A percentile compares a stretch with the other conserved stretches of the same genome.
Conservation (phyloP, 2,888 invertebrate species). For the Osmoderma eremita region DNA sequence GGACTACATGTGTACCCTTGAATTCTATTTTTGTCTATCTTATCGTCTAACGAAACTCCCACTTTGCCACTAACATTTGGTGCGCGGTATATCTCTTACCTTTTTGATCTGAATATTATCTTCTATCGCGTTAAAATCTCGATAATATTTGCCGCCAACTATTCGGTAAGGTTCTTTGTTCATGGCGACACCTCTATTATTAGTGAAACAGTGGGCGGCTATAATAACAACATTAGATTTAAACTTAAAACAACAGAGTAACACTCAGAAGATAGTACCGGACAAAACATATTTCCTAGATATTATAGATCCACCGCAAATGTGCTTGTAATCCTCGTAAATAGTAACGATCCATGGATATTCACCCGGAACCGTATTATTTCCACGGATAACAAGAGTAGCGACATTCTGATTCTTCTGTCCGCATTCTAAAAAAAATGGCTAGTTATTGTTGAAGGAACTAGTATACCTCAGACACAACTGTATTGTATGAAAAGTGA, state of each 20-base stretch:
- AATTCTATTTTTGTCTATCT: not conserved
- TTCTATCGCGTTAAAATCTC: conserved; percentile 51
- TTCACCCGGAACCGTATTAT: conserved; percentile 13
- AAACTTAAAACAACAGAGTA: not conserved
- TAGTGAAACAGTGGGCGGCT: conserved; percentile 54
- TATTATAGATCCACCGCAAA: conserved; percentile 41
- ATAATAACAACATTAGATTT: not conserved
- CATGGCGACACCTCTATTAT: conserved; percentile 41
- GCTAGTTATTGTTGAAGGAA: not conserved
- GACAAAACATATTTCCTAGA: conserved; percentile 35
- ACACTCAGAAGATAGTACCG: conserved; percentile 21
- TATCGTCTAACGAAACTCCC: not conserved
- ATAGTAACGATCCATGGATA: conserved; percentile 40
- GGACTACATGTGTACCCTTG: not conserved
- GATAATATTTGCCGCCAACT: conserved; percentile 58
- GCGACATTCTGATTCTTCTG: conserved; percentile 20
- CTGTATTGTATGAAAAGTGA: too few relatives aligned
- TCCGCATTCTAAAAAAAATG: conserved; percentile 35
- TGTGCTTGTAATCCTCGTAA: conserved; percentile 12
- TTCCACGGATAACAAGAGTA: conserved; percentile 27
- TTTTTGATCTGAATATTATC: conserved; percentile 18
- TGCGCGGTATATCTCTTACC: too few relatives aligned
- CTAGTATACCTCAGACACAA: not conserved
- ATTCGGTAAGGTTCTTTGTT: conserved; percentile 46
- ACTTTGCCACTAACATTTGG: too few relatives aligned